Evolutionary conservation across 2,113 vertebrate genomes (phyloP).

Genomic region (Rattus norvegicus): GRCr8 NC_086025.1:114148501-114149000

Average conservation of each 20-base stretch:
- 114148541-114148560: background rate
- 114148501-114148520: too few relatives aligned
- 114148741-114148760: background rate
- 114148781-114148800: background rate
- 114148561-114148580: background rate
- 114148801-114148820: background rate
- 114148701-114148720: background rate
- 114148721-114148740: background rate
- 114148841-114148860: too few relatives aligned
- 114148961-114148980: background rate
- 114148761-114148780: background rate
- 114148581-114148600: background rate
- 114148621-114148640: background rate
- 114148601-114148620: background rate
- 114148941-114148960: background rate
- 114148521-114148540: too few relatives aligned
- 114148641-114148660: background rate
- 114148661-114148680: background rate
- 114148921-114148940: too few relatives aligned
- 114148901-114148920: too few relatives aligned
- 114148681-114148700: background rate
- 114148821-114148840: background rate
- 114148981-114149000: too few relatives aligned
- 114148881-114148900: too few relatives aligned
- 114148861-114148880: too few relatives aligned